phyloP scores from a whole-genome alignment of 1,140 invertebrate species.

The Oedothorax gibbosus region DNA sequence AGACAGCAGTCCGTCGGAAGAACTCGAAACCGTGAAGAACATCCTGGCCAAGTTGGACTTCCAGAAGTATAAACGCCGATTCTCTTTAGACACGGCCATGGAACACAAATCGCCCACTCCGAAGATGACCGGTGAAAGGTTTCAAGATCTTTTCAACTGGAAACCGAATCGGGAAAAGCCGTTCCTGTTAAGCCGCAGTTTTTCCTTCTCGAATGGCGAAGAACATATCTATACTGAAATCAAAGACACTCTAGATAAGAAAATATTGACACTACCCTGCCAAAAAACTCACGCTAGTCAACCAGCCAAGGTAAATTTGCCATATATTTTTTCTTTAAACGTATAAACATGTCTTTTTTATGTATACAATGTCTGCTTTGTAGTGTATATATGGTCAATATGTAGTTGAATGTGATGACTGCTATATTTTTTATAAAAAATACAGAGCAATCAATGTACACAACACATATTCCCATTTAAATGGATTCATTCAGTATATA shows the following conservation, averaged over 20 bases:
- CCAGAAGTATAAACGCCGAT: constrained; percentile 41
- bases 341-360: too few species aligned
- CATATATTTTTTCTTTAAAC: too few species aligned
- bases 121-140: constrained; percentile 22
- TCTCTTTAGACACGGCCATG: constrained; percentile 30
- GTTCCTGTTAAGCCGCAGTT: constrained; percentile 31
- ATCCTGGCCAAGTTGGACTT: constrained; percentile 52
- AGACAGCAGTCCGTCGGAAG: constrained; percentile 46
- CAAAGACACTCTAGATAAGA: constrained; percentile 11
- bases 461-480: too few species aligned
- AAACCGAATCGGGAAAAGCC: constrained; percentile 39
- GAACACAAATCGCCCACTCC: constrained; percentile 41
- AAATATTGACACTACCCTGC: constrained; percentile 22
- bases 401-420: too few species aligned
- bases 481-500: too few species aligned
- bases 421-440: too few species aligned
- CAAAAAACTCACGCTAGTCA: constrained; percentile 18
- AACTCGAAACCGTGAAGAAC: constrained; percentile 47
- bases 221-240: constrained; percentile 1
- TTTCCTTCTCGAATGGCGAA: constrained; percentile 27
- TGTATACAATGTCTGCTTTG: too few species aligned
- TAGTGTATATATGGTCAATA: too few species aligned
- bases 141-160: constrained; percentile 38
- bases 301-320: constrained; percentile 3
- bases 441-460: too few species aligned